These are phyloP conservation scores for Nemotelus pantherinus DNA, from an alignment of 2,888 invertebrate genomes.

Conservation along the genomic window DNA sequence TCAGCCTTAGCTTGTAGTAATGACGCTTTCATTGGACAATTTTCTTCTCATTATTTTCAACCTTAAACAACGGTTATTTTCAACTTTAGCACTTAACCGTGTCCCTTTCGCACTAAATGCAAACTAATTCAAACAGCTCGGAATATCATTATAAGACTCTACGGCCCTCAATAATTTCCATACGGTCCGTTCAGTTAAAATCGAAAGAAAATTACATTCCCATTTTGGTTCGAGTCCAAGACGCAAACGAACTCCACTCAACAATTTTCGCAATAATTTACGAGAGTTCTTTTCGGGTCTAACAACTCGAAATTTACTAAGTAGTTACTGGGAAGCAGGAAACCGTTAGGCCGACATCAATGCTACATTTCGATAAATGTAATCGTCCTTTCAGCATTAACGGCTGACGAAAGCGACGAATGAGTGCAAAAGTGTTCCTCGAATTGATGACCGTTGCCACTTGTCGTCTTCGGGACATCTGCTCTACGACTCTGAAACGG, in stretches of 20 bases:
- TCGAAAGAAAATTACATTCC: constrained; percentile 42
- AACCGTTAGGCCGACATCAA: neutral
- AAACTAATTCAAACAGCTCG: too few species aligned
- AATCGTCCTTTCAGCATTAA: constrained; percentile 33
- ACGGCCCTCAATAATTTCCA: neutral
- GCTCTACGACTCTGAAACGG: neutral
- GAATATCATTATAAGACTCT: constrained; percentile 10
- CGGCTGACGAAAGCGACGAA: neutral
- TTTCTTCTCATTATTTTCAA: too few species aligned
- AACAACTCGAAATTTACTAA: constrained; percentile 11
- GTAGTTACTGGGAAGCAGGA: neutral
- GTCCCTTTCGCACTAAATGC: too few species aligned
- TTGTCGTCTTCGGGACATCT: constrained; percentile 10
- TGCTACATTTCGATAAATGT: constrained; percentile 27
- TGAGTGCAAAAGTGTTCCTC: constrained; percentile 13
- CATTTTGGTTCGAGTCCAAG: constrained; percentile 10
- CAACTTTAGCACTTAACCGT: too few species aligned
- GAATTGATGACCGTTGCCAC: constrained; percentile 30
- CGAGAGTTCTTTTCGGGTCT: constrained; percentile 27
- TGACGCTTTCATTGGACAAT: too few species aligned
- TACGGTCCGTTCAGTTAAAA: constrained; percentile 11
- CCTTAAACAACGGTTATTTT: too few species aligned
- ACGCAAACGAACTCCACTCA: constrained; percentile 23
- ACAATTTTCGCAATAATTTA: constrained; percentile 37
- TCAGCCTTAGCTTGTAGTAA: too few species aligned